A percentile compares a stretch with the other conserved stretches of the same genome.
phyloP scores from a whole-genome alignment of 2,797 vertebrate species.

The Brotogeris chrysoptera region DNA sequence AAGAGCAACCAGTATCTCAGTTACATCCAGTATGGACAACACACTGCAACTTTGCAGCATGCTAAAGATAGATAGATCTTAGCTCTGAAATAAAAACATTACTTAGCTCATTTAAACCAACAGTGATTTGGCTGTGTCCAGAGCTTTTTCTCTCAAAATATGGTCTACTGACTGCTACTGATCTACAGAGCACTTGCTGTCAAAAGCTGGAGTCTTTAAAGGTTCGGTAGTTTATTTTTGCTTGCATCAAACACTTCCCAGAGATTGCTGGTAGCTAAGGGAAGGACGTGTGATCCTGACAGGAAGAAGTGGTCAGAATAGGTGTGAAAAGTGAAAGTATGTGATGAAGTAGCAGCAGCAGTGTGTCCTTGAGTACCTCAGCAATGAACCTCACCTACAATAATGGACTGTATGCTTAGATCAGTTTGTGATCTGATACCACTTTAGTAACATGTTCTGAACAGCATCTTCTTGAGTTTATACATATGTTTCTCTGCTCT shows the following conservation, averaged over 20 bases:
- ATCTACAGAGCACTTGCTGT: background rate
- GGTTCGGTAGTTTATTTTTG: background rate
- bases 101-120: background rate
- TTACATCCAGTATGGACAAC: background rate
- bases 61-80: rapidly evolving
- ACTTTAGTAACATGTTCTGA: background rate
- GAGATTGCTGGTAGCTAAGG: background rate
- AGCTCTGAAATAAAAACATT: background rate
- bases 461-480: background rate
- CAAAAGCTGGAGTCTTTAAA: background rate
- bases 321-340: background rate
- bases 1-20: background rate
- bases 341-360: background rate
- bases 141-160: background rate
- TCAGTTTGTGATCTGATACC: background rate
- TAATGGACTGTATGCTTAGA: background rate
- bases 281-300: background rate
- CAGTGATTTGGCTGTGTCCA: background rate
- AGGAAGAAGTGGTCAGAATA: background rate
- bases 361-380: background rate
- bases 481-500: rapidly evolving
- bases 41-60: background rate
- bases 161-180: background rate
- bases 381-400: background rate
- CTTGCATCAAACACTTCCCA: background rate